Percentiles rank a stretch among this genome's conserved stretches.
Conservation (phyloP, 2,888 invertebrate genomes). For the Bimastos eiseni region DNA sequence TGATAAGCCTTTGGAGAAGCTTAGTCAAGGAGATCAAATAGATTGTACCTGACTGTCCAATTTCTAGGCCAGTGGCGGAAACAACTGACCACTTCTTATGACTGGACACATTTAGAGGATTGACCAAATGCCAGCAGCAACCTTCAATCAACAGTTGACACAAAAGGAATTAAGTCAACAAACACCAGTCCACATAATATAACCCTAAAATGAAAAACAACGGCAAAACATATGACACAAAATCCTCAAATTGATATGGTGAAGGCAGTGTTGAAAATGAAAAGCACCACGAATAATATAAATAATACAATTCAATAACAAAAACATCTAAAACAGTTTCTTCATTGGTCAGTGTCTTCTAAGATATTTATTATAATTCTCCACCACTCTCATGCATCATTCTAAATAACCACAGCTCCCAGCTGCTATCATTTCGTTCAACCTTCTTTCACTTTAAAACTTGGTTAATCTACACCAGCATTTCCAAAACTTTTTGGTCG, state of each 20-base stretch:
- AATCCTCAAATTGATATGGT: too few relatives aligned
- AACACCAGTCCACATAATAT: neutral
- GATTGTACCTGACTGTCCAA: neutral
- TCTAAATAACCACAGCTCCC: neutral
- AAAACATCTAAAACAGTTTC: neutral
- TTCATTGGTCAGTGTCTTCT: neutral
- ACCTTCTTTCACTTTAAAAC: neutral
- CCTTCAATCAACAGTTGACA: slow-evolving; percentile 1
- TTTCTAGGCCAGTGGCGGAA: neutral
- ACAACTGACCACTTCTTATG: neutral
- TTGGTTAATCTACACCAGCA: too few relatives aligned
- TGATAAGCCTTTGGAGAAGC: neutral
- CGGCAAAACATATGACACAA: too few relatives aligned
- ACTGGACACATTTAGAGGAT: neutral
- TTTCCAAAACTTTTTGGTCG: too few relatives aligned
- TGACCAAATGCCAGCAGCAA: neutral
- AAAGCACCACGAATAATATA: too few relatives aligned
- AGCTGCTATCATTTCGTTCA: neutral
- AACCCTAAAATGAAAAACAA: too few relatives aligned
- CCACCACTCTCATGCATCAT: neutral
- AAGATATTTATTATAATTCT: neutral
- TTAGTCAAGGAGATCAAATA: neutral
- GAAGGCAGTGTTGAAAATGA: too few relatives aligned
- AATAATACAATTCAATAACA: neutral
- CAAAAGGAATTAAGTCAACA: neutral